Conservation (phyloP, 2,113 vertebrate genomes). For the Crocuta crocuta region DNA sequence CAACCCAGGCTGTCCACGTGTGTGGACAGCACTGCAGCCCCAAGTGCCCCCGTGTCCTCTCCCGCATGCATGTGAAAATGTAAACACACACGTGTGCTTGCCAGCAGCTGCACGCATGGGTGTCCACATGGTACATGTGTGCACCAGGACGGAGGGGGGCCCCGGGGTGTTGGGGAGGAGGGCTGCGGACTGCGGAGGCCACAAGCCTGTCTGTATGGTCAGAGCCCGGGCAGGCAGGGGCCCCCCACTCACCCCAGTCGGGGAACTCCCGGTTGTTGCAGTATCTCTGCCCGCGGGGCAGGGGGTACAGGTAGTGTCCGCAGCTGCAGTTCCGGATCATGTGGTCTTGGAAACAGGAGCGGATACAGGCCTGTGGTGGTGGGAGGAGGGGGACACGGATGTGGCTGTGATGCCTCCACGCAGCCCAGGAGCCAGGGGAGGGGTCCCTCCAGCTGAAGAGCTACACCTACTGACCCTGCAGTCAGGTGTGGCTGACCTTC, state of each 20-base stretch:
- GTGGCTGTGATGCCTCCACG: neutral
- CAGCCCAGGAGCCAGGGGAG: neutral
- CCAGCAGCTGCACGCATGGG: no score
- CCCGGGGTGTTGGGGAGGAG: neutral
- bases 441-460: accelerated
- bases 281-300: slow-evolving; percentile 82
- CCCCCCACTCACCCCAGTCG: slow-evolving; percentile 86
- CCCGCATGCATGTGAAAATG: accelerated
- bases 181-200: neutral
- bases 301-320: slow-evolving; percentile 87
- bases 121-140: no score
- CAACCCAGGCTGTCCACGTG: no score
- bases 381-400: neutral
- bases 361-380: slow-evolving; percentile 87
- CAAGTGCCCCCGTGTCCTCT: accelerated
- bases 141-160: neutral
- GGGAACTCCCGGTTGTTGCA: slow-evolving; percentile 87
- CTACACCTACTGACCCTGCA: accelerated
- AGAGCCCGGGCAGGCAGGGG: neutral
- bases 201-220: neutral
- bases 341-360: slow-evolving; percentile 89
- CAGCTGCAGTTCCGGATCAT: slow-evolving; percentile 86
- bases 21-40: accelerated
- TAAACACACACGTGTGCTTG: accelerated
- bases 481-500: neutral